phyloP scores from a whole-genome alignment of 2,797 vertebrate species.

The Sorex maritimensis region DNA sequence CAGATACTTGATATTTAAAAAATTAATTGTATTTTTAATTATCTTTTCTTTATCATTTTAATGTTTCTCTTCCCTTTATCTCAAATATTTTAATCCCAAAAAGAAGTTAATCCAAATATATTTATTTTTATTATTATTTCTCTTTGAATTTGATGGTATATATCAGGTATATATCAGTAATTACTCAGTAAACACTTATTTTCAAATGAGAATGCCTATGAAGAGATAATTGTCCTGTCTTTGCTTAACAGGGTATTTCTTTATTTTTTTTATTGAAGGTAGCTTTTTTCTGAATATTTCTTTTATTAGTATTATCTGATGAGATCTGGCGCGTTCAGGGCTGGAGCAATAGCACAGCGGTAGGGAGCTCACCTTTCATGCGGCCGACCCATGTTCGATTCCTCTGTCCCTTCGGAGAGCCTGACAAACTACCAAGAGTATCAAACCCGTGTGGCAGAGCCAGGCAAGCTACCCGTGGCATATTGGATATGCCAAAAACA shows the following conservation, averaged over 20 bases:
- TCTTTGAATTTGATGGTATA: background rate
- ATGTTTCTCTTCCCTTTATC: background rate
- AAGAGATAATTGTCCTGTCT: background rate
- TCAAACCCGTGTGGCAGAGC: no score
- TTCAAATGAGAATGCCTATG: background rate
- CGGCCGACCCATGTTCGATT: no score
- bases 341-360: no score
- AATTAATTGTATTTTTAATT: slow-evolving; percentile 10
- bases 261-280: background rate
- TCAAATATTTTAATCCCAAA: slow-evolving; percentile 7
- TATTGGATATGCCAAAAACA: no score
- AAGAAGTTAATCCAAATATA: background rate
- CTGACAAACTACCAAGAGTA: no score
- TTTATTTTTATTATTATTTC: background rate
- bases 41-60: background rate
- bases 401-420: no score
- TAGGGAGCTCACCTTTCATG: no score
- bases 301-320: background rate
- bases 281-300: background rate
- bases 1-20: slow-evolving; percentile 5
- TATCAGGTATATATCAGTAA: background rate
- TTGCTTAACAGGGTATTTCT: background rate
- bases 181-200: background rate
- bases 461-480: no score
- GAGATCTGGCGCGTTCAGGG: no score